phyloP scores from a whole-genome alignment of 2,888 invertebrate genomes.

The Patella ulyssiponensis region DNA sequence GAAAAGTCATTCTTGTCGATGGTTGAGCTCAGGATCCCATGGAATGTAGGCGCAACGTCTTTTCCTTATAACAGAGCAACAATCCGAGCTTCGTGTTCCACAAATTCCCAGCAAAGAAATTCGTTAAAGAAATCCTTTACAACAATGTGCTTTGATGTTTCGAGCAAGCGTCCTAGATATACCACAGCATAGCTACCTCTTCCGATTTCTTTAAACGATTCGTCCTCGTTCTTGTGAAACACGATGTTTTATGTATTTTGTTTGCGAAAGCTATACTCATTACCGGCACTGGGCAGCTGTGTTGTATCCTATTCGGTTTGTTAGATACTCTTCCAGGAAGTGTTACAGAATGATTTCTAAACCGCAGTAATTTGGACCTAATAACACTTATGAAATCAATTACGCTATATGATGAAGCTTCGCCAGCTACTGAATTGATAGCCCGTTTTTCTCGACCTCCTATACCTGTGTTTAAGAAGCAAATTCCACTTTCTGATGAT shows the following conservation, averaged over 20 bases:
- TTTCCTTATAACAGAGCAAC: slow-evolving; percentile 36
- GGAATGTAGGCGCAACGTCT: slow-evolving; percentile 36
- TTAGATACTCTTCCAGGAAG: no score
- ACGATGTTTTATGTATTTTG: neutral
- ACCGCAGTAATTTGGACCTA: no score
- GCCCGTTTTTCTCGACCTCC: no score
- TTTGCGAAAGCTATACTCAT: no score
- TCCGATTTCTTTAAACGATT: slow-evolving; percentile 38
- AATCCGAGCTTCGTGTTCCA: slow-evolving; percentile 39
- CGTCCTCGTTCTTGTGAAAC: slow-evolving; percentile 31
- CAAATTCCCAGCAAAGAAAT: slow-evolving; percentile 32
- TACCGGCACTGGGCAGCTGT: no score
- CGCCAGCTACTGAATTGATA: no score
- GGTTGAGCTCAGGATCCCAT: slow-evolving; percentile 23
- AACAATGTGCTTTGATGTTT: neutral
- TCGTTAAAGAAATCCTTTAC: slow-evolving; percentile 20
- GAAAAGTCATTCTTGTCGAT: slow-evolving; percentile 32
- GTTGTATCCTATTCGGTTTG: no score
- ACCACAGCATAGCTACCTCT: slow-evolving; percentile 38
- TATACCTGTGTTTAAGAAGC: no score
- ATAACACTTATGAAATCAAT: no score
- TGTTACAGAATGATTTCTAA: no score
- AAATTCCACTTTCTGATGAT: no score
- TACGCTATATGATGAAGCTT: no score
- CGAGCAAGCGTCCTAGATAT: slow-evolving; percentile 24